A percentile compares a stretch with the other conserved stretches of the same genome.
Conservation (phyloP, 2,113 vertebrate genomes). For the Urocynchramus pylzowi region DNA sequence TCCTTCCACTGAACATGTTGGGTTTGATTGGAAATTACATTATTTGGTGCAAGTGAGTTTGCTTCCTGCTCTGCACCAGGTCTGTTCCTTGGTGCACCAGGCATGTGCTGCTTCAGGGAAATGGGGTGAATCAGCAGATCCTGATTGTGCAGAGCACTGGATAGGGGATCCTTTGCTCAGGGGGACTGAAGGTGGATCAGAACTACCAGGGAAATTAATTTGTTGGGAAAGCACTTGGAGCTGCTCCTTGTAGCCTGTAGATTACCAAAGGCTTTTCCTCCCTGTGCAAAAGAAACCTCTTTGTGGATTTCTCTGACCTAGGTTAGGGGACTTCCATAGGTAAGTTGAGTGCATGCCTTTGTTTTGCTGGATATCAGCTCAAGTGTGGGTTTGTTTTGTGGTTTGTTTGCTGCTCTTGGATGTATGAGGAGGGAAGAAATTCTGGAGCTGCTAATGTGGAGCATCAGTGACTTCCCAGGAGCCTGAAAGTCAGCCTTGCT, state of each 20-base stretch:
- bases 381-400: neutral
- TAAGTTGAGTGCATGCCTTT: neutral
- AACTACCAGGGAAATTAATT: neutral
- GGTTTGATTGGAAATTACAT: neutral
- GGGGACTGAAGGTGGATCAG: neutral
- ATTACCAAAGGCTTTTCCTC: neutral
- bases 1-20: neutral
- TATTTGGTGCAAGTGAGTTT: neutral
- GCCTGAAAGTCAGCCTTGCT: neutral
- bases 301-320: neutral
- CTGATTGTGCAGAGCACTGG: neutral
- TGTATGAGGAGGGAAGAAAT: neutral
- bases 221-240: neutral
- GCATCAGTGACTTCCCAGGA: neutral
- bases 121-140: neutral
- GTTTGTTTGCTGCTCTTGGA: neutral
- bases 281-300: rapidly evolving
- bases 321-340: neutral
- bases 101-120: neutral
- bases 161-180: neutral
- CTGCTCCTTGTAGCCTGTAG: neutral
- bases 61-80: neutral
- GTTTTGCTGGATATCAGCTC: neutral
- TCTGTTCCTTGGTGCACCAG: neutral
- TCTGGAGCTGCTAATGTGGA: neutral